phyloP scores from a whole-genome alignment of 2,797 vertebrate species.

The Sarcoramphus papa region DNA sequence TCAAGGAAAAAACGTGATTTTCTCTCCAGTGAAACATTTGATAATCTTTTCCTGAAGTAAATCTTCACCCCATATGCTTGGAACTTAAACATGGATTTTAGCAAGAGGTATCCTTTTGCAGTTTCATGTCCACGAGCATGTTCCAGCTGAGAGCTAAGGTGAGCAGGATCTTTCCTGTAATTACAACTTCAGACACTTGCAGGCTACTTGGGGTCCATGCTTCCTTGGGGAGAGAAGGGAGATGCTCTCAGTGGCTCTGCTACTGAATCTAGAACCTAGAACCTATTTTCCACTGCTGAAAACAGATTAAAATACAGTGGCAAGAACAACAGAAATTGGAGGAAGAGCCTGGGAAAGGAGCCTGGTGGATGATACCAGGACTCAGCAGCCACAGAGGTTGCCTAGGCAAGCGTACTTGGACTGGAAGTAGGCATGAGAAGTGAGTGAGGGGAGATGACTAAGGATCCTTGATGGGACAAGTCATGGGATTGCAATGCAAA shows the following conservation, averaged over 20 bases:
- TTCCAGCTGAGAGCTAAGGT: background rate
- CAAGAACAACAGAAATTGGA: background rate
- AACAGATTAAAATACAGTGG: background rate
- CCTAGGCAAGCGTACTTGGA: fast-evolving
- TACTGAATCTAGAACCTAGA: background rate
- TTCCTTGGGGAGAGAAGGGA: background rate
- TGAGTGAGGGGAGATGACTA: background rate
- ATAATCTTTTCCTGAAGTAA: background rate
- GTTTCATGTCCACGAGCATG: background rate
- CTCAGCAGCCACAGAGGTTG: background rate
- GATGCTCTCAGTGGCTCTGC: background rate
- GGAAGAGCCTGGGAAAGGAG: background rate
- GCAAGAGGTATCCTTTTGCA: background rate
- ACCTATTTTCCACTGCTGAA: background rate
- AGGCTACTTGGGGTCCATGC: fast-evolving
- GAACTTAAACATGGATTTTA: background rate
- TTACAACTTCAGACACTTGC: background rate
- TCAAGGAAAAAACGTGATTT: background rate
- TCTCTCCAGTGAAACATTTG: background rate
- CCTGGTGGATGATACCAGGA: background rate
- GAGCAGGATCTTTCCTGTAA: background rate
- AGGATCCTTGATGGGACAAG: background rate
- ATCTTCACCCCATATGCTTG: background rate
- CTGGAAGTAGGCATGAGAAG: background rate
- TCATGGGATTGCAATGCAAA: background rate